Conservation (phyloP, 1,140 invertebrate genomes). For the Drosophila yakuba region DNA sequence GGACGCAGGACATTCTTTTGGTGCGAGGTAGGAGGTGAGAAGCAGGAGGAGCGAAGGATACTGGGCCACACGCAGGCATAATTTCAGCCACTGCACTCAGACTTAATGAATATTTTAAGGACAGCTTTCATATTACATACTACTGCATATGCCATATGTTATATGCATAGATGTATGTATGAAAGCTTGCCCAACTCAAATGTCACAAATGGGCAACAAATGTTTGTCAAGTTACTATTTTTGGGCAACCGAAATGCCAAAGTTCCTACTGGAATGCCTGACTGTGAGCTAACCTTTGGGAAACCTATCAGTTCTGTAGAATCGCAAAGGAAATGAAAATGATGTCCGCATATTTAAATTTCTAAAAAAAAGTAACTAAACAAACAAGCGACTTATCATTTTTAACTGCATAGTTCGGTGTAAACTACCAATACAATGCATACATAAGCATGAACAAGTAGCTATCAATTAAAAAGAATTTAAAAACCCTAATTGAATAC, state of each 20-base stretch:
- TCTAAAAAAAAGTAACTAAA: no score
- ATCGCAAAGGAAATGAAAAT: not conserved
- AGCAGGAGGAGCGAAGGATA: not conserved
- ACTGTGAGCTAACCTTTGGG: not conserved
- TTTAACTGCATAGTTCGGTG: no score
- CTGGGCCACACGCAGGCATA: constrained; percentile 72
- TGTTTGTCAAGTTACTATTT: constrained; percentile 29
- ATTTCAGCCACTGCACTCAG: constrained; percentile 76
- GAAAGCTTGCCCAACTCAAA: constrained; percentile 43
- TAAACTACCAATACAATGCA: no score
- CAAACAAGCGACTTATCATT: no score
- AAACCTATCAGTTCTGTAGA: no score
- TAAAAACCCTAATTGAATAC: not conserved
- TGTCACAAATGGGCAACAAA: constrained; percentile 65
- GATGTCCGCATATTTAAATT: not conserved
- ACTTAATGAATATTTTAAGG: constrained; percentile 80
- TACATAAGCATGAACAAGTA: not conserved
- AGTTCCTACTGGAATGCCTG: constrained; percentile 20
- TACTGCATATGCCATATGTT: constrained; percentile 46
- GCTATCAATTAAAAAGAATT: not conserved
- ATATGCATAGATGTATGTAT: constrained; percentile 18
- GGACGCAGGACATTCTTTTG: constrained; percentile 33
- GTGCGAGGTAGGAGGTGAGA: not conserved
- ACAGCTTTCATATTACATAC: constrained; percentile 64
- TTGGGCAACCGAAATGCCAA: constrained; percentile 8